Evolutionary conservation across 2,888 invertebrate genomes (phyloP), one percentile per base, ranked within the genome.

Genomic region (Heliconius charithonia): DNA sequence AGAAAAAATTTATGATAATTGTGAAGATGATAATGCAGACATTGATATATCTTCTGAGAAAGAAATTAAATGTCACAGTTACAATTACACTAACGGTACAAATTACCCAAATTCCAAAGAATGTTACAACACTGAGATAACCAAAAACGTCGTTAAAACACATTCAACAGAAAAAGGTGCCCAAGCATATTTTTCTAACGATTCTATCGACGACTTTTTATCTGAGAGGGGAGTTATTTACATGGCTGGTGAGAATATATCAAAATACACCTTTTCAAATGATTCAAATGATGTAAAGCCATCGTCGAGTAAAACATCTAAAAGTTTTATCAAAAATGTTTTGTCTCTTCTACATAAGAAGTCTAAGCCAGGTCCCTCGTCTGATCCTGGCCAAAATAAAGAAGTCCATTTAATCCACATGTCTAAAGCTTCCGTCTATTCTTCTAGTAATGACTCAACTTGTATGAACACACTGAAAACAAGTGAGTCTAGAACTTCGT

Each of bases 121-220:
- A n/a, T 76, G 80, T 63, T 82, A 80, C 37, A 82, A 82, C 67
- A 56, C 80, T 7, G 83, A 82, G 10, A 79, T 80, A 66, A 82
- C 80, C 2, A 85, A 83, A 70, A 80, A 79, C 45, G 81, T 74
- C 0, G 82, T 86, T 1, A 69, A 82, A 2, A 87, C 88, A 0
- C n/a, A 84, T 6, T 89, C 90, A 0, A 88, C 87, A 4, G 91
- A 91, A 22, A 92, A 91, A 81, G 89, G 87, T 0, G 92, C 91
- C 0, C 93, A 94, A 77, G 91, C 89, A 0, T 86, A 81, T 10
- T 92, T 94, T 67, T 89, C 93, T 0, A 93, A 93, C 32, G 94
- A 94, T 78, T 92, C 93, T 0, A 87, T 93, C 7, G 94, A 94
- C 22, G 93, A 94, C 70, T 90, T 89, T 25, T 77, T 94, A 19